Evolutionary conservation across 1,140 invertebrate genomes (phyloP).

Genomic region (Cotesia typhae): DNA sequence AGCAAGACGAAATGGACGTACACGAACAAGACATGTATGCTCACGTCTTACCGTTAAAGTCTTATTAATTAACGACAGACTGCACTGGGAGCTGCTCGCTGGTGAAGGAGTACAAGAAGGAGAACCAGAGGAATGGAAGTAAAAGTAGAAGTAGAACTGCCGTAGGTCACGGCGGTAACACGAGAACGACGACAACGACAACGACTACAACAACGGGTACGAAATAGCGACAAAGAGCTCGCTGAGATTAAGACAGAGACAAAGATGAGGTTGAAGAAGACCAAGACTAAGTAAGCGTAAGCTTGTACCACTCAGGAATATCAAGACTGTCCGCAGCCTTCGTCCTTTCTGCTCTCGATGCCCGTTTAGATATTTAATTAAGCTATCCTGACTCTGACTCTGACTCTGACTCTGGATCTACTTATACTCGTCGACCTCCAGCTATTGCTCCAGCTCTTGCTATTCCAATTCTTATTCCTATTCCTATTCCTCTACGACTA

Average conservation of each 20-base stretch:
- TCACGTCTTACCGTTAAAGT: conserved; percentile 45
- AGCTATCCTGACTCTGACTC: conserved; percentile 39
- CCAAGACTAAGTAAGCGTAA: neutral
- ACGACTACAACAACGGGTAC: conserved; percentile 13
- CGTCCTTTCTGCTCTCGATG: conserved; percentile 33
- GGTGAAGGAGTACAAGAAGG: no score
- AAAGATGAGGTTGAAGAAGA: neutral
- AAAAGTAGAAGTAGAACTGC: conserved; percentile 22
- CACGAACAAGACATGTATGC: conserved; percentile 34
- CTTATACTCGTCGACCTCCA: conserved; percentile 18
- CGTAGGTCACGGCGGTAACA: conserved; percentile 42
- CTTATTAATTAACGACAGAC: conserved; percentile 46
- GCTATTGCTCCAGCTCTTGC: neutral
- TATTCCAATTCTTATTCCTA: no score
- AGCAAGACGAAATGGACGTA: conserved; percentile 29
- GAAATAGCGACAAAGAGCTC: conserved; percentile 2
- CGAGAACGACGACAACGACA: conserved; percentile 21
- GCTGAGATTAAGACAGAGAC: neutral
- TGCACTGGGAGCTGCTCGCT: neutral
- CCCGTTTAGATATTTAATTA: conserved; percentile 44
- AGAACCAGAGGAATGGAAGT: no score
- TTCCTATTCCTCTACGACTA: neutral
- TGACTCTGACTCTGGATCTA: neutral
- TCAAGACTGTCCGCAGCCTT: conserved; percentile 11
- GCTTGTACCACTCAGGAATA: conserved; percentile 14